Base-by-base conservation (phyloP, 2,888 invertebrate species). In the Sialis fuliginosa region DNA sequence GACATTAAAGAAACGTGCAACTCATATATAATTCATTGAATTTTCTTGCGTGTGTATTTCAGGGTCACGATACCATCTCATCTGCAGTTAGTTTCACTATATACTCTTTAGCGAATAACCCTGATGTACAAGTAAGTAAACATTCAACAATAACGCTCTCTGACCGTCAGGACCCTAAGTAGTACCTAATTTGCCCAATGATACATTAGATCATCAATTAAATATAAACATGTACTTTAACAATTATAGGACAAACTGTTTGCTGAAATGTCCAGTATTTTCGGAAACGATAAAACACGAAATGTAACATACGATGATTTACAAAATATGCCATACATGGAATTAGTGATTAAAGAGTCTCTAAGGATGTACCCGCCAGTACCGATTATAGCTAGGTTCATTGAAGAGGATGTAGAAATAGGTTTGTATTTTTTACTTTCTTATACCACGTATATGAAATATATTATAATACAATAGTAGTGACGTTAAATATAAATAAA, bases 11-110 rank as follows among this genome's bases (percentile, higher is more conserved):
- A n/a, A n/a, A n/a, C n/a, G n/a, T n/a, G n/a, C n/a, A n/a, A n/a
- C n/a, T n/a, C n/a, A n/a, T n/a, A n/a, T n/a, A n/a, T n/a, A n/a
- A n/a, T n/a, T n/a, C n/a, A n/a, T n/a, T n/a, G n/a, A 22, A 22
- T 22, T 22, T 22, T 22, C 4, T 22, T 22, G n/a, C n/a, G n/a
- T 22, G 22, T 22, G 4, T 22, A 22, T 22, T 22, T 22, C 9
- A 44, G 44, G 44, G 44, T 8, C 44, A 44, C 12, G 44, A 44
- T 8, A 44, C 44, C 1, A 34, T 44, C 22, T 44, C 44, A 9
- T 44, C 44, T 4, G 44, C 34, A 33, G 35, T 35, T 6, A 34
- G 33, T 33, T 44, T 44, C 12, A 30, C 44, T 1, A 8, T 42
- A 12, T 30, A 42, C 42, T 10, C 10, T 5, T 13, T 39, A 10